Conservation (phyloP, 2,113 vertebrate species). For the Gulo gulo region DNA sequence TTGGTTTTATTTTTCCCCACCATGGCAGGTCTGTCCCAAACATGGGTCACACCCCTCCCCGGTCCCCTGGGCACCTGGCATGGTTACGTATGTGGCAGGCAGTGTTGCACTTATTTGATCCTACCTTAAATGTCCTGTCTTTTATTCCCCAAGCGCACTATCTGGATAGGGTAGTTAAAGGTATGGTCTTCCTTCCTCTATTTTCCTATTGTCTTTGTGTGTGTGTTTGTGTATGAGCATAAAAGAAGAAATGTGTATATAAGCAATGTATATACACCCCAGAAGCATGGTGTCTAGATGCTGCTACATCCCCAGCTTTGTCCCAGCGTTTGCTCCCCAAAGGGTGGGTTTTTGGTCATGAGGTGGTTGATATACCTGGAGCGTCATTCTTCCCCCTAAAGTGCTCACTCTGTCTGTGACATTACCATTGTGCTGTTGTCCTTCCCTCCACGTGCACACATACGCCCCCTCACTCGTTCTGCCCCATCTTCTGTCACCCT, state of each 20-base stretch:
- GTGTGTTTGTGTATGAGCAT: conserved; percentile 67
- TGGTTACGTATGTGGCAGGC: conserved; percentile 81
- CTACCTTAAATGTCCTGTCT: conserved; percentile 99
- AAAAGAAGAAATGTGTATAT: conserved; percentile 16
- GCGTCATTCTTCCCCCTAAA: background rate
- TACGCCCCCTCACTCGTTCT: conserved; percentile 48
- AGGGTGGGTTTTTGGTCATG: background rate
- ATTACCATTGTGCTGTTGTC: conserved; percentile 69
- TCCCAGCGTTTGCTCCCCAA: conserved; percentile 62
- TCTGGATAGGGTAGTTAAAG: conserved; percentile 99
- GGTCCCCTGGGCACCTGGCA: conserved; percentile 78
- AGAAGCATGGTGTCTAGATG: conserved; percentile 73
- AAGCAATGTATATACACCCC: conserved; percentile 10
- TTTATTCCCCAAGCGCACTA: conserved; percentile 99
- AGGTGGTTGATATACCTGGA: background rate
- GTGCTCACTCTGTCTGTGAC: conserved; percentile 58
- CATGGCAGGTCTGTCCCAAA: background rate
- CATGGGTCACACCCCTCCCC: conserved; percentile 53
- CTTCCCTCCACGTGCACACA: background rate
- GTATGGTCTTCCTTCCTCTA: conserved; percentile 95
- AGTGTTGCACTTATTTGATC: conserved; percentile 86
- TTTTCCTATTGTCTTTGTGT: conserved; percentile 86
- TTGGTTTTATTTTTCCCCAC: conserved; percentile 65
- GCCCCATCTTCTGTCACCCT: conserved; percentile 67
- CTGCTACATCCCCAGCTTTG: conserved; percentile 70